phyloP scores from a whole-genome alignment of 2,113 vertebrate genomes.

The Fregetta grallaria region DNA sequence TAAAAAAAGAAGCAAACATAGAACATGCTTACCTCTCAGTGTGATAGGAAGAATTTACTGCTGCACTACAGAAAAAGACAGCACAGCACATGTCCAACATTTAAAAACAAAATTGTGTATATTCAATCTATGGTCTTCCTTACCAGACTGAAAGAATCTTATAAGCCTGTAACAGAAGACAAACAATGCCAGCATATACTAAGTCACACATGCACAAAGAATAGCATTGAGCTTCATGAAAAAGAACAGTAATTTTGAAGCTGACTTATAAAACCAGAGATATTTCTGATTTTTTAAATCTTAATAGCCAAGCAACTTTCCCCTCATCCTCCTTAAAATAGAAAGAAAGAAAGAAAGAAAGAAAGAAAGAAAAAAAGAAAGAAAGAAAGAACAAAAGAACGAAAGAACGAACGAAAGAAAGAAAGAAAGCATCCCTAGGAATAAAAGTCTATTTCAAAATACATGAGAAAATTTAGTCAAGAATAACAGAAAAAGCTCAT shows the following conservation, averaged over 20 bases:
- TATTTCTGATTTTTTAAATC: not conserved
- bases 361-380: fast-evolving
- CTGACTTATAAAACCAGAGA: not conserved
- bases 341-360: fast-evolving
- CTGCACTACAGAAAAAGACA: slow-evolving; percentile 27
- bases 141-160: not conserved
- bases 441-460: not conserved
- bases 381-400: no score
- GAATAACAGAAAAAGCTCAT: not conserved
- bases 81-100: not conserved
- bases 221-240: not conserved
- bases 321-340: not conserved
- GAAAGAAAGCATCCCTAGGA: not conserved
- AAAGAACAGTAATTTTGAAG: slow-evolving; percentile 14
- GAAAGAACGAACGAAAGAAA: no score
- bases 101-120: slow-evolving; percentile 26
- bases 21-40: not conserved
- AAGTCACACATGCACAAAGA: not conserved
- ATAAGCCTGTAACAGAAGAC: not conserved
- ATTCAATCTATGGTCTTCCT: not conserved
- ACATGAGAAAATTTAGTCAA: not conserved
- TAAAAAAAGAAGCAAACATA: slow-evolving; percentile 24
- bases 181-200: not conserved
- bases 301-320: not conserved
- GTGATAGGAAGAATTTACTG: slow-evolving; percentile 19